Evolutionary conservation across 2,113 vertebrate species (phyloP).

Genomic region (Oryctolagus cuniculus): DNA sequence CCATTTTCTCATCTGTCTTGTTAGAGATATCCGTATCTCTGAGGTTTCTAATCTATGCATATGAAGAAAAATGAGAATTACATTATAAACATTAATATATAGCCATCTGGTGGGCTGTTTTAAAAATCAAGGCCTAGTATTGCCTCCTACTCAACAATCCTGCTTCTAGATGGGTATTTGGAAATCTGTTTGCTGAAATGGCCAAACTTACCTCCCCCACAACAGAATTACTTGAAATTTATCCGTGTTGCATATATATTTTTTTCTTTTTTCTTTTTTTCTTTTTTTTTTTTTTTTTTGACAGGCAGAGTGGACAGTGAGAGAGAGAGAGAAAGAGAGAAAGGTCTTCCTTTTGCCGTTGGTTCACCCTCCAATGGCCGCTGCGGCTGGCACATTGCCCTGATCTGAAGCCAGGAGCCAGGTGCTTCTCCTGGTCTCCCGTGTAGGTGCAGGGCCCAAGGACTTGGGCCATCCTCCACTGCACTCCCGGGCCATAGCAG

Average conservation of each 20-base stretch:
- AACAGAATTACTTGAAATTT: constrained; percentile 58
- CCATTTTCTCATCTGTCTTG: neutral
- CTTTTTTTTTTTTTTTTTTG: neutral
- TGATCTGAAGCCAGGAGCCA: too few species aligned
- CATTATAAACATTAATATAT: neutral
- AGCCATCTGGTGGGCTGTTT: neutral
- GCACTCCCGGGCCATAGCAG: too few species aligned
- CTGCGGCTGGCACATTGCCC: too few species aligned
- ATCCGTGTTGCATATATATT: neutral
- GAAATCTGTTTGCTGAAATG: constrained; percentile 37
- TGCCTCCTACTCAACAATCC: neutral
- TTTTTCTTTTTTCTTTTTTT: constrained; percentile 31
- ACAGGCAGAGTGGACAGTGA: too few species aligned
- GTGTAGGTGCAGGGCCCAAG: too few species aligned
- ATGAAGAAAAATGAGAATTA: constrained; percentile 32
- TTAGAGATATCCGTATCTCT: neutral
- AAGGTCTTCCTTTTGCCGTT: too few species aligned
- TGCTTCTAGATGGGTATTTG: constrained; percentile 5
- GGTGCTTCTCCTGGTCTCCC: too few species aligned
- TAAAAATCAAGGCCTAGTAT: constrained; percentile 10
- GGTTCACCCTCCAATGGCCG: too few species aligned
- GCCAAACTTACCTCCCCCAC: neutral
- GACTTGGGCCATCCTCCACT: too few species aligned
- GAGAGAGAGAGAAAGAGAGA: too few species aligned
- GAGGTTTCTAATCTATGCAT: neutral